phyloP scores from a whole-genome alignment of 2,113 vertebrate species.

The Brachyhypopomus gauderio region DNA sequence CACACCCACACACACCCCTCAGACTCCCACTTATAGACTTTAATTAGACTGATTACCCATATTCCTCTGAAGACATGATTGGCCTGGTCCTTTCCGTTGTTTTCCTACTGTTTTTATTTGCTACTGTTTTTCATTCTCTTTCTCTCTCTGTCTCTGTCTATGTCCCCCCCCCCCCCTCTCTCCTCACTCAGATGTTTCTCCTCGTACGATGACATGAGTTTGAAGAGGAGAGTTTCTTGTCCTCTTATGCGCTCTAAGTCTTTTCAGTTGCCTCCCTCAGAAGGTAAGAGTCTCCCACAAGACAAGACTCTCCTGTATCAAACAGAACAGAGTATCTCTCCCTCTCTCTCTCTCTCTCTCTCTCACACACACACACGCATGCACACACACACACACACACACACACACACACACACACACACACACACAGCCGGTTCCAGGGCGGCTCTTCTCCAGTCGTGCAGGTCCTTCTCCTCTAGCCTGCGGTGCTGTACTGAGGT shows the following conservation, averaged over 20 bases:
- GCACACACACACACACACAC: too few relatives aligned
- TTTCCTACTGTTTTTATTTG: not conserved
- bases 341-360: not conserved
- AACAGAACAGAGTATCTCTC: too few relatives aligned
- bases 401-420: not conserved
- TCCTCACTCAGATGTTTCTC: constrained; percentile 86
- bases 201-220: constrained; percentile 96
- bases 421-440: not conserved
- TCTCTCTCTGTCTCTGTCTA: not conserved
- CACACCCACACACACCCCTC: too few relatives aligned
- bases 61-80: not conserved
- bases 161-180: not conserved
- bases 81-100: not conserved
- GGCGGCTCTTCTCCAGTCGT: not conserved
- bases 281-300: constrained; percentile 77
- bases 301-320: not conserved
- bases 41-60: not conserved
- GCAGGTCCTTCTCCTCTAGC: too few relatives aligned
- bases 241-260: constrained; percentile 95
- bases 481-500: too few relatives aligned
- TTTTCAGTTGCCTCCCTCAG: constrained; percentile 88
- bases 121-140: not conserved
- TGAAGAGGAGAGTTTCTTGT: constrained; percentile 90
- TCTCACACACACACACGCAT: not conserved
- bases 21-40: not conserved